These are phyloP conservation scores for Caranx melampygus DNA, from an alignment of 2,113 vertebrate genomes.

Conservation along the genomic window DNA sequence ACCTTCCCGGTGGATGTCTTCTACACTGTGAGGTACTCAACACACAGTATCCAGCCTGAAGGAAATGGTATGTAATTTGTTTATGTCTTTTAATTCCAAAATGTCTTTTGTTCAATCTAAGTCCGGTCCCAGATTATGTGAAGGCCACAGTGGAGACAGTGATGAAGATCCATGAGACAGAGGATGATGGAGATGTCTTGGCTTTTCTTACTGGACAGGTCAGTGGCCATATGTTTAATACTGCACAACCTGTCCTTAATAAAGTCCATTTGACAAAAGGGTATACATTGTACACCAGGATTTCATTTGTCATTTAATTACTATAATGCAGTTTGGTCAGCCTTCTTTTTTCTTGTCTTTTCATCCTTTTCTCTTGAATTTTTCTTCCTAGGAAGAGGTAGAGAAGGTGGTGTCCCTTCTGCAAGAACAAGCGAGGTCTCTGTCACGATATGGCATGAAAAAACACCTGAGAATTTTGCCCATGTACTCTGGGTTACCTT, in stretches of 20 bases:
- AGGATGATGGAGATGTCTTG: constrained; percentile 94
- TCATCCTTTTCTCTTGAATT: background rate
- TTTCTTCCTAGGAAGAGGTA: constrained; percentile 90
- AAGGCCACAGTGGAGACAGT: constrained; percentile 97
- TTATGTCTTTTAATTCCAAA: background rate
- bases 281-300: background rate
- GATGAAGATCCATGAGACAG: constrained; percentile 96
- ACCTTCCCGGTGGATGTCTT: constrained; percentile 97
- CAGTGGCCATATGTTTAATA: constrained; percentile 15
- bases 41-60: background rate
- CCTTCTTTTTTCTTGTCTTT: background rate
- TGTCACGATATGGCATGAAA: constrained; percentile 93
- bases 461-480: constrained; percentile 94
- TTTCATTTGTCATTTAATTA: background rate
- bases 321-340: background rate
- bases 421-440: constrained; percentile 92
- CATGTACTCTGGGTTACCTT: constrained; percentile 96
- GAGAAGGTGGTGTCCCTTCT: constrained; percentile 94
- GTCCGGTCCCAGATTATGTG: constrained; percentile 97
- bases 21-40: constrained; percentile 93
- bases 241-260: background rate
- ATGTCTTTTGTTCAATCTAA: constrained; percentile 62
- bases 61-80: background rate
- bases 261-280: background rate
- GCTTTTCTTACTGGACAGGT: constrained; percentile 99